phyloP scores from a whole-genome alignment of 2,113 vertebrate genomes.

The Megaceryle torquata region DNA sequence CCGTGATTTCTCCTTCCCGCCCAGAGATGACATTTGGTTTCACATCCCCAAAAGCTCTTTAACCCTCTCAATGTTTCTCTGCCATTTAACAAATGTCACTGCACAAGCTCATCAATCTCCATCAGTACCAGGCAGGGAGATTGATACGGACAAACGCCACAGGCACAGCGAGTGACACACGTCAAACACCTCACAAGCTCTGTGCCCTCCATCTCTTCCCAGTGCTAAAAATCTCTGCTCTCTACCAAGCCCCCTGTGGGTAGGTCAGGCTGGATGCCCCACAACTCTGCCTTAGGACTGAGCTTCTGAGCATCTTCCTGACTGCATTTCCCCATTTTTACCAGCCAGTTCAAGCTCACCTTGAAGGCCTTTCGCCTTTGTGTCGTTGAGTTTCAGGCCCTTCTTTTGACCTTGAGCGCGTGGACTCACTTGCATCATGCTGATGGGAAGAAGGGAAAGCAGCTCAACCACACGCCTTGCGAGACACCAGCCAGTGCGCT shows the following conservation, averaged over 20 bases:
- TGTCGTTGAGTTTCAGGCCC: constrained; percentile 80
- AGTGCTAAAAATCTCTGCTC: background rate
- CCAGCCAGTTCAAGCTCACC: constrained; percentile 69
- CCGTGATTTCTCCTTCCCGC: background rate
- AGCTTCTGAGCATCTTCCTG: background rate
- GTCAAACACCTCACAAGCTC: background rate
- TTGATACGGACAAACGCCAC: background rate
- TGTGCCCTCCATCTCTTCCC: background rate
- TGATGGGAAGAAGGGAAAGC: background rate
- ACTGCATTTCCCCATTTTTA: background rate
- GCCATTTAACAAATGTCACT: constrained; percentile 51
- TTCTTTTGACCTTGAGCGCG: constrained; percentile 78
- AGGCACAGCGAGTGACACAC: background rate
- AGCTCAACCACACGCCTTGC: background rate
- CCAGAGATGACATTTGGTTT: constrained; percentile 13
- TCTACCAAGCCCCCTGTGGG: background rate
- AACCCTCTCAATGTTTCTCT: background rate
- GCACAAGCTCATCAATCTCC: constrained; percentile 12
- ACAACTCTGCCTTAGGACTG: background rate
- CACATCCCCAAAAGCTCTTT: background rate
- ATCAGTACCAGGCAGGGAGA: background rate
- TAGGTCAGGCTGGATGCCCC: background rate
- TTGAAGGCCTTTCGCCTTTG: constrained; percentile 78
- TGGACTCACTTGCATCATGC: constrained; percentile 65
- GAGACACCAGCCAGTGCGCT: background rate